Conservation (phyloP, 1,140 invertebrate species). For the Sinonovacula constricta region DNA sequence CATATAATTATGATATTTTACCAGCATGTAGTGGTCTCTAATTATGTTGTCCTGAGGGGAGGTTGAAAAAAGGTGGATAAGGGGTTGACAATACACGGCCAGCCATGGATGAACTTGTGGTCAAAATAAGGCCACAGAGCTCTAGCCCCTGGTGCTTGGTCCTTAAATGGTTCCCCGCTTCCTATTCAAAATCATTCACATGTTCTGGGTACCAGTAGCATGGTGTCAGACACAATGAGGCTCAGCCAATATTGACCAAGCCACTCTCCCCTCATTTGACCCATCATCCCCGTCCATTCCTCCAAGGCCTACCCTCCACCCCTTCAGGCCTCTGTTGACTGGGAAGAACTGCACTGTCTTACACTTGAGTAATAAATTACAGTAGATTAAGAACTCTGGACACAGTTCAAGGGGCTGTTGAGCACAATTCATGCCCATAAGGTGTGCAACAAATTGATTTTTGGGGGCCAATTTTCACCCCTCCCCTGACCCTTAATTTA, state of each 20-base stretch:
- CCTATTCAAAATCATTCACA: background rate
- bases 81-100: too few relatives aligned
- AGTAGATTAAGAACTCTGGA: background rate
- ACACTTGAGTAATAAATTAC: background rate
- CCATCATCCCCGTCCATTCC: background rate
- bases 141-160: too few relatives aligned
- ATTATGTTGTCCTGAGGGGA: too few relatives aligned
- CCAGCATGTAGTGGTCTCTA: too few relatives aligned
- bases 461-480: constrained; percentile 28
- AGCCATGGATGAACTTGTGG: too few relatives aligned
- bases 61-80: too few relatives aligned
- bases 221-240: background rate
- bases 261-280: background rate
- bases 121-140: too few relatives aligned
- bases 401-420: background rate
- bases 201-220: background rate
- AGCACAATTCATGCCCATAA: constrained; percentile 18
- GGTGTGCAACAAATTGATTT: constrained; percentile 51
- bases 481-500: constrained; percentile 49
- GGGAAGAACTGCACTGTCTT: too few relatives aligned
- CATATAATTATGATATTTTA: too few relatives aligned
- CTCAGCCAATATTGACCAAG: background rate
- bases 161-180: background rate
- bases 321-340: too few relatives aligned
- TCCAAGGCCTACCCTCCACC: too few relatives aligned